Conservation (phyloP, 2,888 invertebrate species). For the Phania funesta region DNA sequence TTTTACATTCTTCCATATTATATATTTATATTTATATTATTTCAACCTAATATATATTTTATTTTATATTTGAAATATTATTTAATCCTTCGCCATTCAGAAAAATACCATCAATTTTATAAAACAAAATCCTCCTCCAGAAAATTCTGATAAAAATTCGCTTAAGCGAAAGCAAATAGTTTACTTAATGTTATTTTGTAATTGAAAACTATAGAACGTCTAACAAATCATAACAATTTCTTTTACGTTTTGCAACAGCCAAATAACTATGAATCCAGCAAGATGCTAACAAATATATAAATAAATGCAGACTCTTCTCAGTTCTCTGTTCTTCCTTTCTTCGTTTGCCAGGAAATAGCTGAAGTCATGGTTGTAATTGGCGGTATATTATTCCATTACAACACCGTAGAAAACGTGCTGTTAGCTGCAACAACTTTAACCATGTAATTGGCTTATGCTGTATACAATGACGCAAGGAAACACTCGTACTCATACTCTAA, state of each 20-base stretch:
- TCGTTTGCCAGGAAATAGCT: slow-evolving; percentile 17
- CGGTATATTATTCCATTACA: slow-evolving; percentile 30
- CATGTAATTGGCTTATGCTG: slow-evolving; percentile 55
- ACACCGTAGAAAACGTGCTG: slow-evolving; percentile 52
- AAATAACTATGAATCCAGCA: slow-evolving; percentile 2
- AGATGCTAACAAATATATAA: not conserved
- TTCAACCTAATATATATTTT: too few species aligned
- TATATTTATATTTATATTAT: too few species aligned
- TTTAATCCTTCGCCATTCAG: not conserved
- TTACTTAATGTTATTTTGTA: slow-evolving; percentile 48
- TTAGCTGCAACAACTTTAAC: slow-evolving; percentile 41
- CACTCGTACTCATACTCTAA: not conserved
- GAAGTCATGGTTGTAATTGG: slow-evolving; percentile 11
- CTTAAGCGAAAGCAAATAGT: slow-evolving; percentile 17
- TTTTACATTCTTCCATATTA: too few species aligned
- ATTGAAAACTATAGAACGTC: slow-evolving; percentile 57
- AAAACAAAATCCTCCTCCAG: not conserved
- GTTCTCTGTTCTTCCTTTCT: not conserved
- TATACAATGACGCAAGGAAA: slow-evolving; percentile 46
- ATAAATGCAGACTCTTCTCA: not conserved
- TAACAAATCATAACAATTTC: slow-evolving; percentile 55
- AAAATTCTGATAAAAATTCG: not conserved
- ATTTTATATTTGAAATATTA: not conserved
- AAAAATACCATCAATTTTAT: not conserved
- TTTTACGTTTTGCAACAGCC: slow-evolving; percentile 11